Conservation (phyloP, 2,888 invertebrate species). For the Ametastegia equiseti region DNA sequence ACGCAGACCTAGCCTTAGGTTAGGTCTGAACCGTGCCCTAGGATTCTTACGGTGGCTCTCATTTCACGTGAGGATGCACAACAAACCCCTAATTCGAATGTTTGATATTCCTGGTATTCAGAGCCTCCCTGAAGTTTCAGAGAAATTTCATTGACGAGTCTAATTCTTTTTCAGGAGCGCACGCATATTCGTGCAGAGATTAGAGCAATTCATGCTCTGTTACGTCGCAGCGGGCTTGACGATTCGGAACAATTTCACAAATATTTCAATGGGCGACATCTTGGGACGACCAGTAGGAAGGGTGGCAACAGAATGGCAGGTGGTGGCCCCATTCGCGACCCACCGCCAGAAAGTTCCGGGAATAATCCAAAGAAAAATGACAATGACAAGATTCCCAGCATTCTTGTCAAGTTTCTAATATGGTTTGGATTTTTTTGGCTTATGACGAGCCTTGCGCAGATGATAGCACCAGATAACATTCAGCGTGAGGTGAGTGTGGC, state of each 20-base stretch:
- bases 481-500: conserved; percentile 83
- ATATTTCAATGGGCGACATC: conserved; percentile 60
- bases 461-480: conserved; percentile 84
- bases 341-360: conserved; percentile 63
- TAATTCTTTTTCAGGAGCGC: not conserved
- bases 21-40: not conserved
- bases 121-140: not conserved
- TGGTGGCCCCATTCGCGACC: conserved; percentile 10
- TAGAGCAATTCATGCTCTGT: conserved; percentile 65
- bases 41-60: conserved; percentile 31
- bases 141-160: not conserved
- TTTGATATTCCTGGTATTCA: not conserved
- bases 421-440: conserved; percentile 89
- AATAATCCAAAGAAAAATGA: conserved; percentile 66
- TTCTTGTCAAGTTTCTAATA: conserved; percentile 86
- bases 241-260: conserved; percentile 68
- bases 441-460: conserved; percentile 84
- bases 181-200: not conserved
- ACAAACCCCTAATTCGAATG: not conserved
- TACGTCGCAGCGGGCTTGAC: conserved; percentile 78
- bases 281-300: conserved; percentile 63
- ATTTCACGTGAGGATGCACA: not conserved
- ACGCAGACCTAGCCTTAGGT: not conserved
- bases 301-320: conserved; percentile 58
- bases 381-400: conserved; percentile 81